These are phyloP conservation scores for Drosophila pectinifera DNA, from an alignment of 1,140 invertebrate genomes.

Conservation along the genomic window DNA sequence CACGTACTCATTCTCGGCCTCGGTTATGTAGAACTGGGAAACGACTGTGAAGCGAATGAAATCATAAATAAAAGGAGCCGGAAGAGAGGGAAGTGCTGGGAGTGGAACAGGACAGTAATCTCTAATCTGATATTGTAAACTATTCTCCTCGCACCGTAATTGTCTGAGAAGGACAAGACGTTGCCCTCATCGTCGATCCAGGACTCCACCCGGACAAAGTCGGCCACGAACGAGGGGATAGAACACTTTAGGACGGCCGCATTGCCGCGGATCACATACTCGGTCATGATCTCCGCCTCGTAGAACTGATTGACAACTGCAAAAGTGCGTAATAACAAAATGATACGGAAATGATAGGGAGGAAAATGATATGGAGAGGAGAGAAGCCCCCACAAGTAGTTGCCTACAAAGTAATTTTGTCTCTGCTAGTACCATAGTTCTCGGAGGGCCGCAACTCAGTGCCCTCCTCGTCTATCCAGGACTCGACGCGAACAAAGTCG, in stretches of 20 bases:
- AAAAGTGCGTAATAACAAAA: conserved; percentile 55
- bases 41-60: conserved; percentile 88
- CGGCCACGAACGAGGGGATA: conserved; percentile 92
- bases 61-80: conserved; percentile 18
- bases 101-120: conserved; percentile 18
- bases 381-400: conserved; percentile 15
- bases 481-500: conserved; percentile 89
- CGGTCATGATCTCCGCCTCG: conserved; percentile 91
- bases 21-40: conserved; percentile 94
- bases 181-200: conserved; percentile 90
- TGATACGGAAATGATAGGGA: conserved; percentile 34
- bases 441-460: conserved; percentile 85
- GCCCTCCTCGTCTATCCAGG: conserved; percentile 87
- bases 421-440: conserved; percentile 85
- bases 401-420: conserved; percentile 12
- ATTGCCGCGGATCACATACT: conserved; percentile 93
- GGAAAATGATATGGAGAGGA: conserved; percentile 16
- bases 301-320: conserved; percentile 93
- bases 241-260: conserved; percentile 92
- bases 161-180: conserved; percentile 87
- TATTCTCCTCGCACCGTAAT: conserved; percentile 86
- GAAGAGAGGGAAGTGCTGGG: not conserved
- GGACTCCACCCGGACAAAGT: conserved; percentile 91
- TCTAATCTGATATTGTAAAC: conserved; percentile 41
- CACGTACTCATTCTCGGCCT: conserved; percentile 97